Base-by-base conservation (phyloP, 2,888 invertebrate species). In the Hydroisotoma schaefferi region DNA sequence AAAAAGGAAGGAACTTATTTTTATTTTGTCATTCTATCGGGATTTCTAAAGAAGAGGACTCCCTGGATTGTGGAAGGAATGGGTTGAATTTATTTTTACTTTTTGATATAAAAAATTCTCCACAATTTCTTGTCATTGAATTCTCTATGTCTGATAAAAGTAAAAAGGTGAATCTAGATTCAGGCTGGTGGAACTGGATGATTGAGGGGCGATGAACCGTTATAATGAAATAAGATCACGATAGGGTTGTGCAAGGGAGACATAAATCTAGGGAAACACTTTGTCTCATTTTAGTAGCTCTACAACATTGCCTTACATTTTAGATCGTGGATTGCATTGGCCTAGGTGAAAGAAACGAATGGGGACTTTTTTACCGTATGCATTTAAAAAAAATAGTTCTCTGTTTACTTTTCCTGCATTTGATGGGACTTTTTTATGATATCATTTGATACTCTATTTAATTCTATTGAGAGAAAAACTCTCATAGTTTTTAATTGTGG, bases 141-240 rank as follows among this genome's bases (percentile, higher is more conserved):
- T 8, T 33, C 15, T 33, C 33, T 33, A 33, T 33, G 8, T 46
- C 23, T 20, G 23, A 23, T 46, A 25, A 46, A 46, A 46, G 23
- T 12, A 46, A 4, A 25, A 23, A 23, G 23, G 33, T 33, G 33
- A 8, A 33, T 10, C 8, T 33, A 15, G 33, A 33, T 33, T 10
- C 8, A 33, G 8, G 8, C 15, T 33, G 33, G 15, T 8, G 33
- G 15, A 49, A 55, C 44, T 57, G 28, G 38, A 27, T 51, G n/a
- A 25, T 20, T 51, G 54, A 56, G 64, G 65, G 68, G 71, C 56
- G 71, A 71, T 67, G 71, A 69, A 71, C 71, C 71, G 71, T 71
- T 71, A 71, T 69, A 67, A 66, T 63, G 59, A 58, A 68, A 64
- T 67, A 61, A 61, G 55, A 59, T 57, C 44, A 62, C 55, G 71